These are phyloP conservation scores for Paracyclopina nana DNA, from an alignment of 1,140 invertebrate genomes.

Conservation along the genomic window DNA sequence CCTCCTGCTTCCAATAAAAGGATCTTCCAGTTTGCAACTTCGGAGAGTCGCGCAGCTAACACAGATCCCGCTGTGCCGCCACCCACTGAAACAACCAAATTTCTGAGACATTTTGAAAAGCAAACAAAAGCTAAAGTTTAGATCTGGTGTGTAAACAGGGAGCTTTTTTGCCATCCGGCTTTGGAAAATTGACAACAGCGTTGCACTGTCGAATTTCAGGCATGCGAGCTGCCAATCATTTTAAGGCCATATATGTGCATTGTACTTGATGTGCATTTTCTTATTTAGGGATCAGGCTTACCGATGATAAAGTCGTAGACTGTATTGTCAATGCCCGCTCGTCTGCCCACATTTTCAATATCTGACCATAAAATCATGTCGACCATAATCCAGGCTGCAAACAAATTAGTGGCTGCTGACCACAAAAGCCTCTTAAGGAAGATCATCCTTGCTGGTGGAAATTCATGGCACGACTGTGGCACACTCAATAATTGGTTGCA, in stretches of 20 bases:
- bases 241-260: too few species aligned
- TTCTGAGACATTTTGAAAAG: background rate
- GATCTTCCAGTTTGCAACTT: slow-evolving; percentile 20
- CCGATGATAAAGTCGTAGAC: background rate
- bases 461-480: background rate
- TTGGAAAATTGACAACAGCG: too few species aligned
- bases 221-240: too few species aligned
- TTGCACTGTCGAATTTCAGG: too few species aligned
- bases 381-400: background rate
- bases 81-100: slow-evolving; percentile 16
- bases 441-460: background rate
- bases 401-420: background rate
- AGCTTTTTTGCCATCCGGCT: too few species aligned
- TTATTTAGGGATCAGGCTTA: too few species aligned
- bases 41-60: slow-evolving; percentile 23
- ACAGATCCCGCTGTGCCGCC: slow-evolving; percentile 21
- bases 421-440: background rate
- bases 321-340: background rate
- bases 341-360: background rate
- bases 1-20: slow-evolving; percentile 24
- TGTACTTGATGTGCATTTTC: too few species aligned
- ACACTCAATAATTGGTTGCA: background rate
- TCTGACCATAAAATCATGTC: background rate
- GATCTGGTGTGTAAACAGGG: too few species aligned
- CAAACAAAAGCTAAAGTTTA: too few species aligned